phyloP scores from a whole-genome alignment of 2,888 invertebrate species.

The Biston betularia region DNA sequence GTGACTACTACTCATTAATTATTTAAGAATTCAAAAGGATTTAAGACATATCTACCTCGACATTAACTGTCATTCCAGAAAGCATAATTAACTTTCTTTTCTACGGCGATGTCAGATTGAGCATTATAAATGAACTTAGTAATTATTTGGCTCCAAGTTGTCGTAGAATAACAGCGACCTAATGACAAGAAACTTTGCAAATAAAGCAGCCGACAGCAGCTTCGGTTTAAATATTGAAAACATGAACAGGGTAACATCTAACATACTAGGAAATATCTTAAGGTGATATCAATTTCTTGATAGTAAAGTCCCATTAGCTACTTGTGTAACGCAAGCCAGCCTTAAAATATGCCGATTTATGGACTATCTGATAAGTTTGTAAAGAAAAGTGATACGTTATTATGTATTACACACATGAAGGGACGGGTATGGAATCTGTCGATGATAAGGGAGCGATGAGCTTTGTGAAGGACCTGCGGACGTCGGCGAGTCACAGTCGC shows the following conservation, averaged over 20 bases:
- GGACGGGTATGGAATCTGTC: slow-evolving; percentile 2
- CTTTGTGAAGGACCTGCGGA: slow-evolving; percentile 30
- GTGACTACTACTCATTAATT: slow-evolving; percentile 60
- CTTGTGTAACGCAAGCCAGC: neutral
- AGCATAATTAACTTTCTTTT: slow-evolving; percentile 77
- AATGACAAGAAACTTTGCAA: slow-evolving; percentile 42
- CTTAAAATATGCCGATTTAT: neutral
- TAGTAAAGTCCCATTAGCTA: neutral
- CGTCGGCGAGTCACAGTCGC: slow-evolving; percentile 51
- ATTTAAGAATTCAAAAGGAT: slow-evolving; percentile 68
- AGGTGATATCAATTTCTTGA: neutral
- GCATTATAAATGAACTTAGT: slow-evolving; percentile 67
- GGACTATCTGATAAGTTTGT: neutral
- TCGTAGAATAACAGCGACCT: slow-evolving; percentile 43
- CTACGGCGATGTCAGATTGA: slow-evolving; percentile 61
- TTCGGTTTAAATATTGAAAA: slow-evolving; percentile 37
- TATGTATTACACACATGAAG: no score
- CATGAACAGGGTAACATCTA: slow-evolving; percentile 29
- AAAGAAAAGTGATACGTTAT: neutral
- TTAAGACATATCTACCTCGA: slow-evolving; percentile 63
- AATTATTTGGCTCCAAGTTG: slow-evolving; percentile 47
- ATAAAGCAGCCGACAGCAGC: slow-evolving; percentile 33
- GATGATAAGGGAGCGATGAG: slow-evolving; percentile 21
- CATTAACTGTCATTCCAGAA: slow-evolving; percentile 65
- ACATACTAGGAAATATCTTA: slow-evolving; percentile 6